Evolutionary conservation across 2,113 vertebrate genomes (phyloP).

Genomic region (Nibea coibor): DNA sequence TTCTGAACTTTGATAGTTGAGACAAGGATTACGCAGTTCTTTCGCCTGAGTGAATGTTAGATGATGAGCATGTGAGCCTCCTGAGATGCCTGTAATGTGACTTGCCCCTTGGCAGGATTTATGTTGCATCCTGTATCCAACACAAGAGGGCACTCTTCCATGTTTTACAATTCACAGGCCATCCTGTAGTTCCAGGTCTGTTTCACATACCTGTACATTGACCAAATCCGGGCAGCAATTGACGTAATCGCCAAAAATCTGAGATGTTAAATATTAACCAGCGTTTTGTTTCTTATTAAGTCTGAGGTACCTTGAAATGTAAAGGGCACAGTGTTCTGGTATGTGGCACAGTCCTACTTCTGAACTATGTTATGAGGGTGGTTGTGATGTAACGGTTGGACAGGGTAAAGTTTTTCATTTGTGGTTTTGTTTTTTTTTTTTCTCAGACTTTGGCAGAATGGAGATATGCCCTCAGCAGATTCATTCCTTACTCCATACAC

Average conservation of each 20-base stretch:
- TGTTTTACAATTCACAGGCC: background rate
- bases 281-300: slow-evolving; percentile 27
- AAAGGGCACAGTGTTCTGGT: background rate
- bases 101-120: background rate
- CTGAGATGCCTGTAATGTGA: slow-evolving; percentile 11
- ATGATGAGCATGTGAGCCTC: slow-evolving; percentile 41
- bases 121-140: background rate
- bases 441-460: slow-evolving; percentile 85
- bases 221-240: slow-evolving; percentile 35
- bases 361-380: slow-evolving; percentile 5
- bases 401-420: slow-evolving; percentile 70
- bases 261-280: slow-evolving; percentile 28
- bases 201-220: slow-evolving; percentile 38
- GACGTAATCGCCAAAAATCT: slow-evolving; percentile 21
- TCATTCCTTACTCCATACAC: slow-evolving; percentile 18
- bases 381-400: slow-evolving; percentile 56
- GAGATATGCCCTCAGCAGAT: slow-evolving; percentile 72
- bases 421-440: slow-evolving; percentile 75
- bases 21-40: slow-evolving; percentile 41
- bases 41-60: slow-evolving; percentile 43
- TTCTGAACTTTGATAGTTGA: slow-evolving; percentile 1
- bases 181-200: background rate
- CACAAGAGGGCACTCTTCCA: slow-evolving; percentile 67
- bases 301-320: background rate
- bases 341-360: background rate